These are phyloP conservation scores for Urocitellus parryii DNA, from an alignment of 2,113 vertebrate species.

Conservation along the genomic window DNA sequence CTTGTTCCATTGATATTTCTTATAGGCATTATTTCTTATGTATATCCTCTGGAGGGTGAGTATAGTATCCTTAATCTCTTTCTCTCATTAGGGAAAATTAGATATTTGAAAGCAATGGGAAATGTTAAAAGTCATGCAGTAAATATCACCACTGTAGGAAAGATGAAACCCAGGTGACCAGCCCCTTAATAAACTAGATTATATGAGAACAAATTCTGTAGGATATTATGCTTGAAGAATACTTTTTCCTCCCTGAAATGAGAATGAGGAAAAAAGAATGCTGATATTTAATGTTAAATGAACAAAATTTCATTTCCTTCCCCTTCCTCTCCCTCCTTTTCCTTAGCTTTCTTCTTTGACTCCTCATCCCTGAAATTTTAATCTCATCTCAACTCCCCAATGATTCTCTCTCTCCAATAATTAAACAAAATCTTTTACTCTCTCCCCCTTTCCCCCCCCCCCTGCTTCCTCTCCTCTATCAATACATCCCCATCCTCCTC, in stretches of 20 bases:
- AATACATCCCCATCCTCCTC: background rate
- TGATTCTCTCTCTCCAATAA: background rate
- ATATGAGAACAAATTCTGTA: background rate
- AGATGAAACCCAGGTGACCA: constrained; percentile 51
- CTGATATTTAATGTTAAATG: background rate
- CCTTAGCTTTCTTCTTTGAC: background rate
- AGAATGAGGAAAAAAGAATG: background rate
- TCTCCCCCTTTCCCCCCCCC: background rate
- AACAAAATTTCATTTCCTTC: background rate
- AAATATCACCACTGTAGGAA: constrained; percentile 18
- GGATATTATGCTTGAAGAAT: background rate
- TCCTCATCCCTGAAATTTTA: background rate
- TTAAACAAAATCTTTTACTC: background rate
- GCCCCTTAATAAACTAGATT: background rate
- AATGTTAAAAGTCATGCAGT: background rate
- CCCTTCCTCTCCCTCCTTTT: background rate
- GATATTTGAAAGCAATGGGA: constrained; percentile 28
- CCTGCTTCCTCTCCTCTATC: background rate
- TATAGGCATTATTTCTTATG: constrained; percentile 38
- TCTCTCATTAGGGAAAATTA: constrained; percentile 69
- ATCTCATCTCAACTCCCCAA: background rate
- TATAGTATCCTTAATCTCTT: constrained; percentile 63
- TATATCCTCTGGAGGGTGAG: constrained; percentile 39
- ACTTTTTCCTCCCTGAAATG: background rate
- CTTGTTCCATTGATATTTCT: constrained; percentile 41